Evolutionary conservation across 2,113 vertebrate species (phyloP).

Genomic region (Pomatostomus ruficeps): DNA sequence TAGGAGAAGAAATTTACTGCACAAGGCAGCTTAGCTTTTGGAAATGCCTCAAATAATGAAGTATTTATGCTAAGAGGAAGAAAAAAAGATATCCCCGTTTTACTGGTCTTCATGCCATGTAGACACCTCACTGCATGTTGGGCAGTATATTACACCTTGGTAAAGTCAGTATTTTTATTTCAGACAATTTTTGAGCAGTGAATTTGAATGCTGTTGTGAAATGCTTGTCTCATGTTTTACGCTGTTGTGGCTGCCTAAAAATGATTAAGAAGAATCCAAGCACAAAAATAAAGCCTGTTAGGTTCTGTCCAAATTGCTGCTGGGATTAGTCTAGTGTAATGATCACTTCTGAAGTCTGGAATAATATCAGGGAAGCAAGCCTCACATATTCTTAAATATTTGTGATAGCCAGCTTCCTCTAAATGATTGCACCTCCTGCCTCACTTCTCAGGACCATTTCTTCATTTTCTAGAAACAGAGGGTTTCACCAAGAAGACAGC

Average conservation of each 20-base stretch:
- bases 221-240: not conserved
- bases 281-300: constrained; percentile 1
- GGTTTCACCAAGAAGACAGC: not conserved
- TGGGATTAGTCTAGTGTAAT: not conserved
- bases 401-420: not conserved
- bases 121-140: not conserved
- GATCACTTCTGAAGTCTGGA: not conserved
- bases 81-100: not conserved
- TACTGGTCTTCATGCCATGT: not conserved
- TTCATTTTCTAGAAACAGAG: not conserved
- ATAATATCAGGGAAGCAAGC: not conserved
- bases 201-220: not conserved
- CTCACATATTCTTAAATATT: not conserved
- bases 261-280: not conserved
- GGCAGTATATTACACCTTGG: not conserved
- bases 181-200: not conserved
- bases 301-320: not conserved
- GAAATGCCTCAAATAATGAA: not conserved
- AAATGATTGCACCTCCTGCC: not conserved
- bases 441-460: not conserved
- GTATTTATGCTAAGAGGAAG: not conserved
- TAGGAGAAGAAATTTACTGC: not conserved
- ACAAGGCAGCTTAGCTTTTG: not conserved
- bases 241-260: not conserved
- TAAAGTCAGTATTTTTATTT: not conserved